Conservation (phyloP, 2,888 invertebrate species). For the Tryphoninae sp. region DNA sequence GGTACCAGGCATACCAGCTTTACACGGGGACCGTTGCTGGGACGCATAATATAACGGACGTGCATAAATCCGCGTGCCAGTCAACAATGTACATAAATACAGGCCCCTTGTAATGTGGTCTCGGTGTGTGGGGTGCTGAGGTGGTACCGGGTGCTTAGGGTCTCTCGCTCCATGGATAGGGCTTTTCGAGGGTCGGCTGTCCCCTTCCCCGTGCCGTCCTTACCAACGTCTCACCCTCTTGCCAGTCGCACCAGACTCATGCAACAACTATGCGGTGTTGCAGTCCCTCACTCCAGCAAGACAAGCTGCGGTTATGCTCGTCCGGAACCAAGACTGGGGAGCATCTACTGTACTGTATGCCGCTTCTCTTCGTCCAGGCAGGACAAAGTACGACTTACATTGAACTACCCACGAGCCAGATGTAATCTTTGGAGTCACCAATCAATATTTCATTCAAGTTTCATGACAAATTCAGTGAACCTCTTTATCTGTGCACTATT, state of each 20-base stretch:
- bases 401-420: constrained; percentile 3
- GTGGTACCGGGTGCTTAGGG: constrained; percentile 62
- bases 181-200: constrained; percentile 67
- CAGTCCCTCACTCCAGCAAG: constrained; percentile 76
- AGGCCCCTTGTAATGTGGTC: constrained; percentile 78
- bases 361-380: constrained; percentile 29
- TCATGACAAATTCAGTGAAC: neutral
- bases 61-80: constrained; percentile 81
- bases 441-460: constrained; percentile 24
- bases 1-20: constrained; percentile 78
- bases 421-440: constrained; percentile 43
- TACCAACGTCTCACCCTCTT: constrained; percentile 56
- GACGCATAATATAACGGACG: constrained; percentile 81
- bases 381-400: constrained; percentile 1
- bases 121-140: constrained; percentile 65
- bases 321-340: constrained; percentile 67
- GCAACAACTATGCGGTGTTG: constrained; percentile 76
- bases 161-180: constrained; percentile 59
- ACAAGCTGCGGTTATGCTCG: constrained; percentile 77
- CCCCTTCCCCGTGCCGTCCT: constrained; percentile 43
- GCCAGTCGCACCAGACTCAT: constrained; percentile 65
- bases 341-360: constrained; percentile 42
- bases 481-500: neutral
- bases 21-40: constrained; percentile 78
- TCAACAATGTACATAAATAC: constrained; percentile 82